Base-by-base conservation (phyloP, 2,888 invertebrate genomes). In the Tachina lurida region DNA sequence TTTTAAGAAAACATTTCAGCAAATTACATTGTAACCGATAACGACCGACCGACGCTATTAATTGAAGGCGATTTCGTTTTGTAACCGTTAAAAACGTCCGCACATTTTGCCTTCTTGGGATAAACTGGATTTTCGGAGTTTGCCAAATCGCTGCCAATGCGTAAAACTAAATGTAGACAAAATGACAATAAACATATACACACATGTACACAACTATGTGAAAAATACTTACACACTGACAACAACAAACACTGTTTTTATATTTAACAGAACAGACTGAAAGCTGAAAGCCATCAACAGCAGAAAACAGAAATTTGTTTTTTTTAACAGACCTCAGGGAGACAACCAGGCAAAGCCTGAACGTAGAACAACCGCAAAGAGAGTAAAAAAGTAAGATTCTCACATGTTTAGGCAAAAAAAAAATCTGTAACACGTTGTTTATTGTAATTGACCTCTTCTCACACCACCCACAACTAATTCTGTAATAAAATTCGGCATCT, bases 81-180 rank as follows among this genome's bases (percentile, higher is more conserved):
- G 39, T 75, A 74, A 86, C 84, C 84, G 86, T 86, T 84, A 83
- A 86, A 77, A 86, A 89, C 91, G 90, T 91, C 92, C 91, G 91
- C 89, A 90, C 92, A 89, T 91, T 91, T 89, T 90, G 92, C 92
- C 92, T 90, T 91, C 91, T 92, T 91, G 91, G 91, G 92, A 92
- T 92, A 91, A 92, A 92, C 92, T 92, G 92, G 92, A 91, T 92
- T 91, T 89, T 89, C 88, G 89, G 88, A 89, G 89, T 89, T 88
- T 88, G 87, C 84, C 87, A 86, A 87, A 87, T 87, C 84, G 86
- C 81, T 82, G 84, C 76, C 77, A 87, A 82, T 86, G 87, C 87
- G 86, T 88, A 86, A 65, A 84, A 71, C 49, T 68, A 78, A 52
- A 74, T 74, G 52, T 63, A 62, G 45, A 75, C 82, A 45, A 84